These are phyloP conservation scores for Cyclopterus lumpus DNA, from an alignment of 2,797 vertebrate genomes.

Conservation along the genomic window DNA sequence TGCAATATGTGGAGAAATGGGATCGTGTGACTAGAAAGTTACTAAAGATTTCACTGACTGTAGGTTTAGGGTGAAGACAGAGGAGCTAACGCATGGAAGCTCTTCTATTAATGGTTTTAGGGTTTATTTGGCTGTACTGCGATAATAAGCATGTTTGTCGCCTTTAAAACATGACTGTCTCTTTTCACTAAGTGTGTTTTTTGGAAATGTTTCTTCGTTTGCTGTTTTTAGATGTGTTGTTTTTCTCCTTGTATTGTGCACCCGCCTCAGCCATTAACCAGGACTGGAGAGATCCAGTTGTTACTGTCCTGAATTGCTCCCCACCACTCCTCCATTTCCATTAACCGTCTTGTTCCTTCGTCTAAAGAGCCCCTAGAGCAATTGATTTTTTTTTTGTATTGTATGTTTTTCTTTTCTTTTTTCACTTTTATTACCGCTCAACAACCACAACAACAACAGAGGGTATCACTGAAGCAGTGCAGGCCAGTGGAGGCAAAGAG, in stretches of 20 bases:
- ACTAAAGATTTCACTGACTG: constrained; percentile 17
- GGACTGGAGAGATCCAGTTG: background rate
- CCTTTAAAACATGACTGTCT: too few species aligned
- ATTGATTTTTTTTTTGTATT: constrained; percentile 21
- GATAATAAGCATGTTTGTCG: background rate
- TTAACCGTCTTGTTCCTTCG: constrained; percentile 2
- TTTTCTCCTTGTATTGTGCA: background rate
- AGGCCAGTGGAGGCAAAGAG: background rate
- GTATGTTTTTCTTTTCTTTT: background rate
- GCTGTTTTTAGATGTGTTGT: background rate
- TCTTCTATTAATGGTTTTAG: background rate
- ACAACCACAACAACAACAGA: constrained; percentile 4
- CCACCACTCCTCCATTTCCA: background rate
- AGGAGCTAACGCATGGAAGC: background rate
- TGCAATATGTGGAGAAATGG: constrained; percentile 26
- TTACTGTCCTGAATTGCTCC: background rate
- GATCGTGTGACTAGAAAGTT: constrained; percentile 21
- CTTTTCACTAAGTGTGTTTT: background rate
- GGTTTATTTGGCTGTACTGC: background rate
- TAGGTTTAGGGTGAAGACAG: constrained; percentile 3
- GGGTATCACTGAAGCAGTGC: background rate
- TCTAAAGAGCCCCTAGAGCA: constrained; percentile 1
- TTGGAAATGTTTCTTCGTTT: background rate
- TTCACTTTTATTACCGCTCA: constrained; percentile 24
- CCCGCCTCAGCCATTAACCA: background rate